Evolutionary conservation across 2,888 invertebrate genomes (phyloP), one percentile per base, ranked within the genome.

Genomic region (Tenthredo amoena): DNA sequence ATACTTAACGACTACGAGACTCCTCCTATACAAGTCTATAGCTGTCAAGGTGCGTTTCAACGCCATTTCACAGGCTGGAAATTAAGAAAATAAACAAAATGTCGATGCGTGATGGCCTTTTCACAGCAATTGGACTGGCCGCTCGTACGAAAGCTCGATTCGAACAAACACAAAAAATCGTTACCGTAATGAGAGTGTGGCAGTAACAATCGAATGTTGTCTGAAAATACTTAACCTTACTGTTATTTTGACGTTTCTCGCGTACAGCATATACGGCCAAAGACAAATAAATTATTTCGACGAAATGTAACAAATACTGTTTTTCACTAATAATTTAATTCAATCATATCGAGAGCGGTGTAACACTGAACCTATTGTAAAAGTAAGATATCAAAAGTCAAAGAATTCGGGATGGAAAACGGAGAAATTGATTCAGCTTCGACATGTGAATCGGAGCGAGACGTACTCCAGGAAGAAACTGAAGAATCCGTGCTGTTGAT

Each of bases 1-100:
- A 90, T 91, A 90, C 89, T 91, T 90, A 90, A 91, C 91, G 90
- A 89, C 89, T 88, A 62, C 37, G 65, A 74, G 87, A 40, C 76
- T 85, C 37, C 85, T 68, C 21, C 68, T 37, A 21, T 68, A 83
- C 68, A 50, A 68, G 83, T 68, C 83, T 47, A 83, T 71, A 50
- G 83, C 68, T 81, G 81, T 81, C 81, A 81, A 81, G 21, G 34
- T 62, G 40, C 81, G 47, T 81, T 81, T 81, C 81, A 81, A 81
- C 81, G 81, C 81, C 81, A 81, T 37, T 43, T 26, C 77, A 47
- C 37, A 31, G 21, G 43, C 10, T 34, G 7, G 77, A n/a, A 31
- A 77, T 77, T 34, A 47, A 77, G 77, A 55, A 77, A 50, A 77
- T 47, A 47, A 77, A 77, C 31, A 77, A 50, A 43, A 26, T 9